Base-by-base conservation (phyloP, 2,888 invertebrate species). In the Diplazon laetatorius region DNA sequence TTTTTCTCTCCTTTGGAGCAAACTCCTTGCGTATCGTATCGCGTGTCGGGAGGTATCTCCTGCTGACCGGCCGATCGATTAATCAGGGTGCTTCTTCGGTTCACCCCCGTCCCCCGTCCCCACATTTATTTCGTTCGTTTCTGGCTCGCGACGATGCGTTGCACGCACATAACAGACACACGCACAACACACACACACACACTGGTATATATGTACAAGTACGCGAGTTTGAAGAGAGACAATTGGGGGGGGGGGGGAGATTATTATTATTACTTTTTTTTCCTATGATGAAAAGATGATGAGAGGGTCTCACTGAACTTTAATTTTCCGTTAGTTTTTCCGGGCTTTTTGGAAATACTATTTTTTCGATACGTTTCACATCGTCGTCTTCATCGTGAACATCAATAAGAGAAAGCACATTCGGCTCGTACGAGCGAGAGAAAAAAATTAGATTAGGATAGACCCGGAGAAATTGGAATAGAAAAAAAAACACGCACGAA, bases 1-100 rank as follows among this genome's bases (percentile, higher is more conserved):
- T 78, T 62, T 16, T 57, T 63, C 46, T 55, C 57, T 42, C 63
- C 8, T 57, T 9, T 39, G 48, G 30, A 30, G n/a, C n/a, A n/a
- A n/a, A n/a, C n/a, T 30, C 55, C 30, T 25, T 16, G 14, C 35
- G 37, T 52, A 57, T 55, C 68, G 68, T 76, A 76, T 80, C 78
- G 78, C 72, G 76, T 78, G 69, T 75, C 75, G 4, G 30, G 69
- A 65, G 72, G 73, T 62, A 75, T 75, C 78, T n/a, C n/a, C 70
- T 69, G 57, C 66, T 70, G 66, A 75, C 62, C 50, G 57, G 73
- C 74, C 65, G 59, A 79, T 82, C 75, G 79, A 82, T 81, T 77
- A 78, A 72, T 80, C 78, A 71, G 73, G 60, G 70, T 59, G 65
- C 66, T 78, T 62, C 78, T 66, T 50, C 25, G 18, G 52, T 44